phyloP scores from a whole-genome alignment of 2,113 vertebrate species.

The Orcinus orca region DNA sequence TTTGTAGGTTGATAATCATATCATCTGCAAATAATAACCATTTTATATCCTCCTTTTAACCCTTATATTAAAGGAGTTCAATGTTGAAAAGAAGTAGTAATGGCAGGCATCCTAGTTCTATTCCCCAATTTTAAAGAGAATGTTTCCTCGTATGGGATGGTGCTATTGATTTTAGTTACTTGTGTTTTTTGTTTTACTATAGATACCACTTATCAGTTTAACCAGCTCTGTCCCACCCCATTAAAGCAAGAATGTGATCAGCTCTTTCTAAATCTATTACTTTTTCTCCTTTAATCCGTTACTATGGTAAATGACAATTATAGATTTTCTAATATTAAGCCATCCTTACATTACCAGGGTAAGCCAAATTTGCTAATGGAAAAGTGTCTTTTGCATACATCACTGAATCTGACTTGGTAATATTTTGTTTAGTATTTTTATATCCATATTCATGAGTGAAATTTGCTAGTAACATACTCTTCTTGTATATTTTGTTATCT shows the following conservation, averaged over 20 bases:
- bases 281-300: constrained; percentile 1
- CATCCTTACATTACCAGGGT: background rate
- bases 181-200: background rate
- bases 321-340: background rate
- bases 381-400: background rate
- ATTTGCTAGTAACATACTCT: background rate
- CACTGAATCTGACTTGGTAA: background rate
- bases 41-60: background rate
- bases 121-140: background rate
- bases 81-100: background rate
- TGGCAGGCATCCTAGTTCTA: background rate
- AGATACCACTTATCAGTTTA: background rate
- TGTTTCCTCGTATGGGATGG: background rate
- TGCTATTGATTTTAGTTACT: background rate
- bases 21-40: background rate
- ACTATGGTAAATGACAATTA: background rate
- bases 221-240: background rate
- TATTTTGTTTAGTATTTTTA: background rate
- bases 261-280: background rate
- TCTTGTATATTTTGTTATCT: background rate
- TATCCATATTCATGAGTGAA: background rate
- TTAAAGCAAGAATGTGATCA: background rate
- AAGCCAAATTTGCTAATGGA: background rate
- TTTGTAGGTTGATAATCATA: background rate
- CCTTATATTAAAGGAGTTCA: background rate